Conservation (phyloP, 1,140 invertebrate species). For the Anthonomus grandis region DNA sequence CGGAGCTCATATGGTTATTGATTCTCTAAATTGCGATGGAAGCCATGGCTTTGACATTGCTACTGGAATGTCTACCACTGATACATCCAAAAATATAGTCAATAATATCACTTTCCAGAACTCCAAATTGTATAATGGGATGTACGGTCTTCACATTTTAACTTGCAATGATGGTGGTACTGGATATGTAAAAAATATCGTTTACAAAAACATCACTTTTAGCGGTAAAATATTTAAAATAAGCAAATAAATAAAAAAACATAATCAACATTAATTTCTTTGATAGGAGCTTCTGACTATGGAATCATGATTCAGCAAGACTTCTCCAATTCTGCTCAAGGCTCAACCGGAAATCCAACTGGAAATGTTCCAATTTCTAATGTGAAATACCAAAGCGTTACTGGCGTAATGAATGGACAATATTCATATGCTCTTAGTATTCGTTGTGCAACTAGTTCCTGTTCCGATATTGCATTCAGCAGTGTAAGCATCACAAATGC, state of each 20-base stretch:
- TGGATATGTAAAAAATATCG: conserved; percentile 2
- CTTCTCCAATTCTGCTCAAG: conserved; percentile 1
- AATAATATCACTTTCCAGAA: conserved; percentile 8
- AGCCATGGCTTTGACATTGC: conserved; percentile 14
- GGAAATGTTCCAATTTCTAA: conserved; percentile 13
- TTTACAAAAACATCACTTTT: conserved; percentile 1
- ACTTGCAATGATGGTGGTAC: too few species aligned
- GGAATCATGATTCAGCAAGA: conserved; percentile 15
- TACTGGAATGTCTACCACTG: conserved; percentile 7
- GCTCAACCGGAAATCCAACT: conserved; percentile 9
- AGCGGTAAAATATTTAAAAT: conserved; percentile 5
- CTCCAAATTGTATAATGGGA: neutral
- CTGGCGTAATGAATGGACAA: conserved; percentile 8
- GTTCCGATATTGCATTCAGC: neutral
- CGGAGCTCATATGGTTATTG: conserved; percentile 7
- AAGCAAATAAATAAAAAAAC: too few species aligned
- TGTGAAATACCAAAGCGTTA: neutral
- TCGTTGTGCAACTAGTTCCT: neutral
- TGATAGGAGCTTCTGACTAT: conserved; percentile 8
- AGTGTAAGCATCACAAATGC: neutral
- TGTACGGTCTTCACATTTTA: conserved; percentile 10
- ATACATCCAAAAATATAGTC: neutral
- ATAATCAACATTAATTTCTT: too few species aligned
- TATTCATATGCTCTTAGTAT: conserved; percentile 1
- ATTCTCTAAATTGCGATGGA: conserved; percentile 1